Evolutionary conservation across 2,888 invertebrate species (phyloP).

Genomic region (Hypselothyrea guttata): DNA sequence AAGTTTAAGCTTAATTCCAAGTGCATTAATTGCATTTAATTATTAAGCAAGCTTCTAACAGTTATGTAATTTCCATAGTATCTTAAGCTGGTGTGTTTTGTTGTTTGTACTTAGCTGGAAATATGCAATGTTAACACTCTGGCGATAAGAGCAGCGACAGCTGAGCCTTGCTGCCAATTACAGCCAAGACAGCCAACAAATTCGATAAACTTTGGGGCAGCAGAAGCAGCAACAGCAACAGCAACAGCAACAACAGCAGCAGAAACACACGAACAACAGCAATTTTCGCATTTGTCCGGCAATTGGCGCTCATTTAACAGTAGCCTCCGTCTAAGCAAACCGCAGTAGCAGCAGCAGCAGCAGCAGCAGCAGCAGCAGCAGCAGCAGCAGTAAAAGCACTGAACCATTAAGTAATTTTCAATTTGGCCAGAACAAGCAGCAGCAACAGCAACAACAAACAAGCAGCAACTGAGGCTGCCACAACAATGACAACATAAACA

Average conservation of each 20-base stretch:
- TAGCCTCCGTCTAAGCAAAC: slow-evolving; percentile 38
- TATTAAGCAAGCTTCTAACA: no score
- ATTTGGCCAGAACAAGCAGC: slow-evolving; percentile 49
- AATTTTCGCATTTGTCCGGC: slow-evolving; percentile 68
- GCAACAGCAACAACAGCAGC: not conserved
- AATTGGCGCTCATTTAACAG: slow-evolving; percentile 71
- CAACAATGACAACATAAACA: slow-evolving; percentile 75
- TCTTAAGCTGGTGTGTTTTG: no score
- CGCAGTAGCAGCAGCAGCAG: slow-evolving; percentile 7
- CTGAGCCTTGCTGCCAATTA: slow-evolving; percentile 13
- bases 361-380: slow-evolving; percentile 16
- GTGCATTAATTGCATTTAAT: no score
- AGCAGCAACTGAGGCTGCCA: slow-evolving; percentile 33
- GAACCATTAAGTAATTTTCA: slow-evolving; percentile 77
- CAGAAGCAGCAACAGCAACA: not conserved
- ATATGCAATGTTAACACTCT: slow-evolving; percentile 26
- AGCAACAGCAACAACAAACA: slow-evolving; percentile 36
- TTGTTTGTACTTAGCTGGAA: not conserved
- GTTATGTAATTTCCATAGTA: no score
- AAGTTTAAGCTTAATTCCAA: no score
- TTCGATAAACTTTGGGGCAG: slow-evolving; percentile 21
- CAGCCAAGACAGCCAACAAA: slow-evolving; percentile 21
- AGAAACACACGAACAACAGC: slow-evolving; percentile 4
- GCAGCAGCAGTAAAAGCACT: slow-evolving; percentile 62
- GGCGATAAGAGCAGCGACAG: slow-evolving; percentile 16